Evolutionary conservation across 2,888 invertebrate species (phyloP).

Genomic region (Eledona agricola): DNA sequence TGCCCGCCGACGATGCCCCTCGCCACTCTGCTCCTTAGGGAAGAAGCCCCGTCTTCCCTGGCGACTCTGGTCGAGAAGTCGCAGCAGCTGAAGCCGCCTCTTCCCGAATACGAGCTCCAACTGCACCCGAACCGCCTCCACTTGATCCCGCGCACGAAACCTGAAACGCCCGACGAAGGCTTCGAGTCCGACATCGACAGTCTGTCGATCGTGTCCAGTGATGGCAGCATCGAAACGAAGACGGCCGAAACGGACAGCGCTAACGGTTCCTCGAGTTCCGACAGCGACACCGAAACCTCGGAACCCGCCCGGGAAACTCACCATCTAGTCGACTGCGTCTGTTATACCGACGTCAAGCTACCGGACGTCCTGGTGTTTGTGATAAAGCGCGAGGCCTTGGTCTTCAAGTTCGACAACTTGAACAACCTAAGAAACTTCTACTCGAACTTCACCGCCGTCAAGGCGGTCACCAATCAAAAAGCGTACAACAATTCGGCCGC

Average conservation of each 20-base stretch:
- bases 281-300: constrained; percentile 55
- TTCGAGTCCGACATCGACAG: constrained; percentile 64
- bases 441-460: constrained; percentile 59
- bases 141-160: constrained; percentile 50
- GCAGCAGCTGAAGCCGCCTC: constrained; percentile 49
- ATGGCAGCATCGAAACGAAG: constrained; percentile 56
- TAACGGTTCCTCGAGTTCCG: constrained; percentile 60
- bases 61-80: constrained; percentile 58
- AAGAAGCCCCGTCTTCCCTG: constrained; percentile 54
- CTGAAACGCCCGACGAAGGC: constrained; percentile 59
- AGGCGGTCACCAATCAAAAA: constrained; percentile 60
- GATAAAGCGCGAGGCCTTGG: constrained; percentile 57
- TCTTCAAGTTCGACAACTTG: constrained; percentile 58
- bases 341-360: constrained; percentile 60
- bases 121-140: constrained; percentile 55
- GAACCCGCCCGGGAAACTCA: constrained; percentile 48
- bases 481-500: constrained; percentile 50
- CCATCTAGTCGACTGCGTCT: constrained; percentile 61
- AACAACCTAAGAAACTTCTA: constrained; percentile 55
- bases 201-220: constrained; percentile 59
- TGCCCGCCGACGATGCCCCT: constrained; percentile 57
- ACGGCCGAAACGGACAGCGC: constrained; percentile 60
- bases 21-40: constrained; percentile 57
- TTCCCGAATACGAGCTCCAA: constrained; percentile 56
- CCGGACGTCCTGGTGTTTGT: constrained; percentile 61